Evolutionary conservation across 2,113 vertebrate species (phyloP).

Genomic region (Columba livia): DNA sequence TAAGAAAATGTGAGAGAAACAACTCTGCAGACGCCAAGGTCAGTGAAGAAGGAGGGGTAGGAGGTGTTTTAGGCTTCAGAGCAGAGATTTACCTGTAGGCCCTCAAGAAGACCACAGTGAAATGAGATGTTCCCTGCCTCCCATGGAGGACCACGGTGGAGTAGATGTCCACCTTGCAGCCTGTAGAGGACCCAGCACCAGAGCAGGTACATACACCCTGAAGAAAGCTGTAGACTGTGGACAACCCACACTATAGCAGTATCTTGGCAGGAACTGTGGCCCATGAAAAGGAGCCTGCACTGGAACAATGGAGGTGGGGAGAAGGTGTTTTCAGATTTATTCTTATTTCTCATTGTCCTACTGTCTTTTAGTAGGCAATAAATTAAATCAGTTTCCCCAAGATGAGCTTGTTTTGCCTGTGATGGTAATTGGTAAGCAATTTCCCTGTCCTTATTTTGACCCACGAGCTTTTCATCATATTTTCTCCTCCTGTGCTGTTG

Average conservation of each 20-base stretch:
- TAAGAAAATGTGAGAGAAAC: not conserved
- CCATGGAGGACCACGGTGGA: not conserved
- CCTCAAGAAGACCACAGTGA: rapidly evolving
- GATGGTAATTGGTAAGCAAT: not conserved
- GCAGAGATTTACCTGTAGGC: not conserved
- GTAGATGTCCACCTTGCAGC: not conserved
- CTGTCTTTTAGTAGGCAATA: not conserved
- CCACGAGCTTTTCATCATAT: not conserved
- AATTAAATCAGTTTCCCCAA: not conserved
- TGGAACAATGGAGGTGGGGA: rapidly evolving
- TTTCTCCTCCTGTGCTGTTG: not conserved
- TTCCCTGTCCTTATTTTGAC: not conserved
- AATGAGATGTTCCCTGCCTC: rapidly evolving
- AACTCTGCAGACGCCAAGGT: not conserved
- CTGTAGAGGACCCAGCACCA: rapidly evolving
- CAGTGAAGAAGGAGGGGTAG: not conserved
- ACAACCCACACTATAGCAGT: not conserved
- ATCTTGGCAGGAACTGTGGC: not conserved
- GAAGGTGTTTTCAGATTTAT: not conserved
- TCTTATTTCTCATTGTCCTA: not conserved
- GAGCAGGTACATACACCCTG: no score
- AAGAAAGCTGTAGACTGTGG: no score
- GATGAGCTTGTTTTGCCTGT: not conserved
- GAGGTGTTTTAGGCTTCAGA: not conserved
- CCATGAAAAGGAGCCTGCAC: rapidly evolving